Conservation (phyloP, 2,113 vertebrate species). For the Xenus cinereus region DNA sequence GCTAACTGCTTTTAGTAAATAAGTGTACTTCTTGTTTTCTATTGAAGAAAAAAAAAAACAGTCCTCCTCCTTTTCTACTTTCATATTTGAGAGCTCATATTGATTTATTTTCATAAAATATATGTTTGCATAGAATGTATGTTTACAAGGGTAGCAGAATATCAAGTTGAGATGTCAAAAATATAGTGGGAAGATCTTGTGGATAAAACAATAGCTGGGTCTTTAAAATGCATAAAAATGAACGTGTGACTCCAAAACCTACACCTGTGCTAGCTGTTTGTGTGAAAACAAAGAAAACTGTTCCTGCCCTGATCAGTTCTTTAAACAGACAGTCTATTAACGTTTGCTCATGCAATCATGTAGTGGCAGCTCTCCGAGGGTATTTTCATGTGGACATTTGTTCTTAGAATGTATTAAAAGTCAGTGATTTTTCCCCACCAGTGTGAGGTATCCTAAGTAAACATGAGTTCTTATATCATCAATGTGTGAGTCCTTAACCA, state of each 20-base stretch:
- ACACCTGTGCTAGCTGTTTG: not conserved
- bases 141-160: not conserved
- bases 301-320: not conserved
- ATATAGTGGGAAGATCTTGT: not conserved
- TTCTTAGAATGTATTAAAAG: not conserved
- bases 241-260: not conserved
- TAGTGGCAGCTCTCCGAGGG: not conserved
- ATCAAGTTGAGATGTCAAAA: not conserved
- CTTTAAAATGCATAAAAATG: not conserved
- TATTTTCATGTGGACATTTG: not conserved
- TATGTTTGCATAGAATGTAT: not conserved
- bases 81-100: not conserved
- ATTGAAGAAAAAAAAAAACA: not conserved
- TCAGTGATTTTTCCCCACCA: not conserved
- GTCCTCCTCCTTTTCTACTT: not conserved
- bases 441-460: not conserved
- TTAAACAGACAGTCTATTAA: not conserved
- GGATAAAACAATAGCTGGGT: not conserved
- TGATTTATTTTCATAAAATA: not conserved
- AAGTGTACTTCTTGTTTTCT: not conserved
- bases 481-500: not conserved
- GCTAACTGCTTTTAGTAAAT: not conserved
- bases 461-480: not conserved
- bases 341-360: not conserved
- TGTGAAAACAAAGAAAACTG: not conserved